Percentiles rank a stretch among this genome's conserved stretches.
phyloP scores from a whole-genome alignment of 2,888 invertebrate genomes.

The Noctua janthe region DNA sequence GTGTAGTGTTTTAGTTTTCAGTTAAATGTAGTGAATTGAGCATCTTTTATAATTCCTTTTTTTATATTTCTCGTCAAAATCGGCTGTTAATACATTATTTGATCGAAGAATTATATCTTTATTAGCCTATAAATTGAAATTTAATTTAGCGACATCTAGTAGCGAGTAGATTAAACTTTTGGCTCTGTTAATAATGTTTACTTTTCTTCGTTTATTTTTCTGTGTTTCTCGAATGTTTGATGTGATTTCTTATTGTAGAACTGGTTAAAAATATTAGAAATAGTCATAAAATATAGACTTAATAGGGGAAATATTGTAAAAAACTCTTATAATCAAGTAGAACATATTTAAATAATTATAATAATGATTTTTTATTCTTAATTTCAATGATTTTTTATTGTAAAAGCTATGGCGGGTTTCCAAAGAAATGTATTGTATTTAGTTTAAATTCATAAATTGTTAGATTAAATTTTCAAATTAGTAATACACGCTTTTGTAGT shows the following conservation, averaged over 20 bases:
- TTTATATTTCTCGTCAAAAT: slow-evolving; percentile 59
- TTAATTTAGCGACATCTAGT: slow-evolving; percentile 47
- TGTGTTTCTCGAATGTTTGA: slow-evolving; percentile 44
- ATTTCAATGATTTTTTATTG: slow-evolving; percentile 24
- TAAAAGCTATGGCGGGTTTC: slow-evolving; percentile 59
- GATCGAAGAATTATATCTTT: slow-evolving; percentile 37
- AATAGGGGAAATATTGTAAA: slow-evolving; percentile 65
- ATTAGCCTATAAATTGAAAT: background rate
- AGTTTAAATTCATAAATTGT: slow-evolving; percentile 26
- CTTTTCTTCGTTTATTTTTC: slow-evolving; percentile 54
- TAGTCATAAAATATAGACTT: slow-evolving; percentile 49
- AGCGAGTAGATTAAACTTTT: slow-evolving; percentile 31
- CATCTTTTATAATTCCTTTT: slow-evolving; percentile 41
- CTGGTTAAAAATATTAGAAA: slow-evolving; percentile 49
- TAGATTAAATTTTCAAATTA: slow-evolving; percentile 4
- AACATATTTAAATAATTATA: slow-evolving; percentile 52
- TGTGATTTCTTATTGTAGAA: slow-evolving; percentile 29
- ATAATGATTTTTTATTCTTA: slow-evolving; percentile 32
- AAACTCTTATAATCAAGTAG: slow-evolving; percentile 65
- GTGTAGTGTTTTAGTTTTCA: slow-evolving; percentile 30
- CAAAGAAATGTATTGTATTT: slow-evolving; percentile 55
- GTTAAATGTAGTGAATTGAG: slow-evolving; percentile 35
- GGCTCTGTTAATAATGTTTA: background rate
- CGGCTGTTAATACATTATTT: slow-evolving; percentile 56
- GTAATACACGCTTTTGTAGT: slow-evolving; percentile 9